Conservation (phyloP, 2,797 vertebrate species). For the Moxostoma hubbsi region DNA sequence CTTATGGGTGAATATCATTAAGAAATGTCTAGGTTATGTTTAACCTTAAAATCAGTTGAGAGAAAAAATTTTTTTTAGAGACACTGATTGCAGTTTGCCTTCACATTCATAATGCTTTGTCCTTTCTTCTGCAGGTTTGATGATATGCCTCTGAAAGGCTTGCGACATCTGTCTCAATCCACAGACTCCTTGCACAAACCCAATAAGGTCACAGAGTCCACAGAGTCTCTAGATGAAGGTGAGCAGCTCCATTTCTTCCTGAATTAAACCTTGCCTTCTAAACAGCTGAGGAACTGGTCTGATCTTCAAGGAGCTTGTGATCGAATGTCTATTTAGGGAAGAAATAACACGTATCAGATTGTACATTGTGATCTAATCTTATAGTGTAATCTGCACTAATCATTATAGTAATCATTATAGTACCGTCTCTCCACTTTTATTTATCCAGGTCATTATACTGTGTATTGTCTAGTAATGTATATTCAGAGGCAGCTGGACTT, state of each 20-base stretch:
- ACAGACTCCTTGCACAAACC: slow-evolving; percentile 96
- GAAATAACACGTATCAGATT: background rate
- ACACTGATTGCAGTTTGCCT: too few relatives aligned
- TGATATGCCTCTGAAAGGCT: slow-evolving; percentile 86
- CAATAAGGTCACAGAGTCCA: slow-evolving; percentile 91
- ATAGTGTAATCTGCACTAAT: too few relatives aligned
- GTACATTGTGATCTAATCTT: too few relatives aligned
- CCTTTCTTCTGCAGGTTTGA: slow-evolving; percentile 74
- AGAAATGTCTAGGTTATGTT: too few relatives aligned
- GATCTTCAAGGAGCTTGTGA: slow-evolving; percentile 18
- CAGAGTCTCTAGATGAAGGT: slow-evolving; percentile 97
- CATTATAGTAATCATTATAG: too few relatives aligned
- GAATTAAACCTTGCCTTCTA: slow-evolving; percentile 10
- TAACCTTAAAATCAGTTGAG: too few relatives aligned
- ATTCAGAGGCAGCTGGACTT: background rate
- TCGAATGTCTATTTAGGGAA: slow-evolving; percentile 2
- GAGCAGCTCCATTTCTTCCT: slow-evolving; percentile 57
- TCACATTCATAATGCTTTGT: background rate
- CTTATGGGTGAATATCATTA: too few relatives aligned
- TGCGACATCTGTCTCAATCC: slow-evolving; percentile 92
- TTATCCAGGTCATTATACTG: background rate
- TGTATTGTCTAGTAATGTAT: background rate
- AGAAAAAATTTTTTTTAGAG: too few relatives aligned
- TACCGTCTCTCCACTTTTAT: background rate
- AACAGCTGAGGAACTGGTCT: slow-evolving; percentile 49